Percentiles rank a stretch among this genome's conserved stretches.
Conservation (phyloP, 2,797 vertebrate genomes). For the Eulemur rubriventer region DNA sequence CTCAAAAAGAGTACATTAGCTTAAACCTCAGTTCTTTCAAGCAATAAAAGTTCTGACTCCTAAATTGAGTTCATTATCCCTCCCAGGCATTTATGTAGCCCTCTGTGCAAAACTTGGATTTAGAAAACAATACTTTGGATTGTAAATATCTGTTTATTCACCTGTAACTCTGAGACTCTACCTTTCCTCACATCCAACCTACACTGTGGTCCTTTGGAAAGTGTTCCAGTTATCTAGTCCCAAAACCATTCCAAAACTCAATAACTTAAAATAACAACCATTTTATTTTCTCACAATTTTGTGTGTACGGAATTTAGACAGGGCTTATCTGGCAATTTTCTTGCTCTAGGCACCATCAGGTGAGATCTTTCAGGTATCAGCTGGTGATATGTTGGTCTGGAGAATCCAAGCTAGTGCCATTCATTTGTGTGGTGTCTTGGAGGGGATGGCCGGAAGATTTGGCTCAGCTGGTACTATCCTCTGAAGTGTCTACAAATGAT, state of each 20-base stretch:
- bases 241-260: neutral
- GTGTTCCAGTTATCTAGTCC: neutral
- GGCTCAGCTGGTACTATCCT: neutral
- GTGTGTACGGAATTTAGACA: neutral
- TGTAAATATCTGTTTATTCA: neutral
- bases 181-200: neutral
- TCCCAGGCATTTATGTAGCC: neutral
- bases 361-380: neutral
- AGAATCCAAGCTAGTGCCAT: neutral
- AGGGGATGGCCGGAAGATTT: neutral
- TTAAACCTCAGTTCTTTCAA: conserved; percentile 2
- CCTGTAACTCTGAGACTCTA: neutral
- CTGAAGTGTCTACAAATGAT: neutral
- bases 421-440: neutral
- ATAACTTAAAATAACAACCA: neutral
- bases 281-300: neutral
- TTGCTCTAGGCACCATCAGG: neutral
- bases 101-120: neutral
- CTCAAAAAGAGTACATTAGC: neutral
- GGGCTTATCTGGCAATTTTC: neutral
- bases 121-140: neutral
- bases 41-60: neutral
- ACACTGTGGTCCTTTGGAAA: neutral
- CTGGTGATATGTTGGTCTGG: neutral
- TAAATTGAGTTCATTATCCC: neutral